Base-by-base conservation (phyloP, 2,888 invertebrate species). In the Dasysyrphus albostriatus region DNA sequence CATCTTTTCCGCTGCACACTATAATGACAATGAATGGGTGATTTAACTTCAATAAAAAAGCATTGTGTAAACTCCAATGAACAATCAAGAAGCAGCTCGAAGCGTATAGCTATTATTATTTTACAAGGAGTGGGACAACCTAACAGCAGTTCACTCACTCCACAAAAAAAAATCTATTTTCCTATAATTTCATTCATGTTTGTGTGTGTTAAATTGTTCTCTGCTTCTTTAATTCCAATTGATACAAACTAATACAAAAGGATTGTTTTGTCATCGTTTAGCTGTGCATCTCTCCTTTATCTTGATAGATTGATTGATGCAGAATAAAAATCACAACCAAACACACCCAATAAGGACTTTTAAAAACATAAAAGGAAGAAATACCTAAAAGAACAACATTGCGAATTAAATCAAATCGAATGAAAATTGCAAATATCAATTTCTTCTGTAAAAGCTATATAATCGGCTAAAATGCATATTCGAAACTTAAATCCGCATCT, bases 391-490 rank as follows among this genome's bases (percentile, higher is more conserved):
- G 34, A 58, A 37, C 34, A 54, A 56, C 29, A 44, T 37, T 42
- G 8, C 61, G 14, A 54, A 77, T 61, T 34, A 39, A 12, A 34
- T 9, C 65, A 7, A 19, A 32, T 67, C 24, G 29, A 65, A 44
- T 24, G 37, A 83, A 44, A 72, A 84, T 84, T 84, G 69, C 63
- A 59, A 79, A 70, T 65, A 42, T 73, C 76, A 81, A 73, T n/a
- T 42, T 49, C 58, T 59, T 81, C n/a, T 29, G 29, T 32, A 72
- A 81, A 78, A 70, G 58, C 69, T 74, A 78, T 75, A 73, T 87
- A 87, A 87, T 87, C 77, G 85, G 29, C 63, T 75, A 70, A 78
- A 87, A 87, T 82, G 85, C 85, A 87, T 78, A 82, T 87, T 82
- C 74, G 34, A 58, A 75, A 58, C 82, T 82, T 70, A 74, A 82